These are phyloP conservation scores for Meiosimyza platycephala DNA, from an alignment of 2,888 invertebrate genomes.

Conservation along the genomic window DNA sequence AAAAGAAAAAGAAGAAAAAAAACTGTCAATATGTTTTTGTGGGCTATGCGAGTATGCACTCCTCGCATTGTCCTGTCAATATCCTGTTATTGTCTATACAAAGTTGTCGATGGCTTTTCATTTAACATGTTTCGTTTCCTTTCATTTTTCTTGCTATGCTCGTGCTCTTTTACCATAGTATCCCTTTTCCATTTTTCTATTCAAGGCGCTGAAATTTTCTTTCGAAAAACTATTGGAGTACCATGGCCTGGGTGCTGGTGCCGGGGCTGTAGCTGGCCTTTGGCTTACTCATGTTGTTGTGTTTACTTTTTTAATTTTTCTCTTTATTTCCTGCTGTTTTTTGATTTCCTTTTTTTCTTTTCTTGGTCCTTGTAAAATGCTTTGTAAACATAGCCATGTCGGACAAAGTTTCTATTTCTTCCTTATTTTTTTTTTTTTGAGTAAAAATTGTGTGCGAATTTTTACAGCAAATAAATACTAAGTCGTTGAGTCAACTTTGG, in stretches of 20 bases:
- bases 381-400: constrained; percentile 23
- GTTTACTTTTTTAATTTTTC: constrained; percentile 3
- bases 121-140: neutral
- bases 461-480: neutral
- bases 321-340: constrained; percentile 9
- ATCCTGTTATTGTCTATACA: constrained; percentile 24
- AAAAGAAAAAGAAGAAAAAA: too few relatives aligned
- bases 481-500: neutral
- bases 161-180: neutral
- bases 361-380: constrained; percentile 14
- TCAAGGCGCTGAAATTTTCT: constrained; percentile 11
- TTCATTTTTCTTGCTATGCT: neutral
- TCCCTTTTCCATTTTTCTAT: neutral
- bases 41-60: too few relatives aligned
- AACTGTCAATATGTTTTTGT: too few relatives aligned
- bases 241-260: neutral
- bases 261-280: neutral
- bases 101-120: constrained; percentile 22
- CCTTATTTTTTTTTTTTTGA: too few relatives aligned
- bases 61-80: constrained; percentile 18
- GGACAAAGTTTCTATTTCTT: neutral
- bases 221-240: constrained; percentile 15
- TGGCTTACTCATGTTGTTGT: constrained; percentile 6
- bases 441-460: constrained; percentile 24
- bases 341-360: constrained; percentile 7